These are phyloP conservation scores for Acanthoscelides obtectus DNA, from an alignment of 2,888 invertebrate species.

Conservation along the genomic window DNA sequence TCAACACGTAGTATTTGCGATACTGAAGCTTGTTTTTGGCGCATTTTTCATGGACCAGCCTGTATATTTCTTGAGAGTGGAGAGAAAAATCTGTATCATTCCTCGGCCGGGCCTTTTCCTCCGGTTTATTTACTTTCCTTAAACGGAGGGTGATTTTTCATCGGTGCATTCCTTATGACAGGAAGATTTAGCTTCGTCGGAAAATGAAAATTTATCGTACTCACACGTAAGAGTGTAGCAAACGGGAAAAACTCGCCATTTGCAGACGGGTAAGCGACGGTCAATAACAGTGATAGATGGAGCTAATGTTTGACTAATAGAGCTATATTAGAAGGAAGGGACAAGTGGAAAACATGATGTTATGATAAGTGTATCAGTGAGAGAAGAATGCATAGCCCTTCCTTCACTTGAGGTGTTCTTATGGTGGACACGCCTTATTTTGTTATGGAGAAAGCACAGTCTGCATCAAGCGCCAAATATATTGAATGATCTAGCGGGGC, in stretches of 20 bases:
- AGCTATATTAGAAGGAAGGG: not conserved
- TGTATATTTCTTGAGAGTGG: conserved; percentile 1
- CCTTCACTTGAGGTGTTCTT: too few species aligned
- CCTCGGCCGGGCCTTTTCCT: conserved; percentile 25
- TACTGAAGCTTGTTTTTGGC: too few species aligned
- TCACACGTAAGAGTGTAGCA: not conserved
- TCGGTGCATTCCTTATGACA: conserved; percentile 32
- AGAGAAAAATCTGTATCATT: conserved; percentile 33
- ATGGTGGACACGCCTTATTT: too few species aligned
- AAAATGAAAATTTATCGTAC: conserved; percentile 24
- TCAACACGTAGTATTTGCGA: too few species aligned
- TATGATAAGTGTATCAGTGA: too few species aligned
- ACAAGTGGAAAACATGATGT: not conserved
- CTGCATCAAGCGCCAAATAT: too few species aligned
- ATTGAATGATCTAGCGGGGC: too few species aligned
- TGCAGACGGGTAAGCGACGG: not conserved
- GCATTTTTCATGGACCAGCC: too few species aligned
- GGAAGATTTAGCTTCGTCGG: conserved; percentile 25
- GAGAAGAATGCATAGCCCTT: too few species aligned
- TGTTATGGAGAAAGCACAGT: too few species aligned
- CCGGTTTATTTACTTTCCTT: conserved; percentile 31
- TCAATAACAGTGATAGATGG: not conserved
- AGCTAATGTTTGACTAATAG: not conserved
- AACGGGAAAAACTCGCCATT: not conserved
- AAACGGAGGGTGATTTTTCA: conserved; percentile 30